A percentile compares a stretch with the other conserved stretches of the same genome.
phyloP scores from a whole-genome alignment of 2,797 vertebrate genomes.

The Alfaro cultratus region DNA sequence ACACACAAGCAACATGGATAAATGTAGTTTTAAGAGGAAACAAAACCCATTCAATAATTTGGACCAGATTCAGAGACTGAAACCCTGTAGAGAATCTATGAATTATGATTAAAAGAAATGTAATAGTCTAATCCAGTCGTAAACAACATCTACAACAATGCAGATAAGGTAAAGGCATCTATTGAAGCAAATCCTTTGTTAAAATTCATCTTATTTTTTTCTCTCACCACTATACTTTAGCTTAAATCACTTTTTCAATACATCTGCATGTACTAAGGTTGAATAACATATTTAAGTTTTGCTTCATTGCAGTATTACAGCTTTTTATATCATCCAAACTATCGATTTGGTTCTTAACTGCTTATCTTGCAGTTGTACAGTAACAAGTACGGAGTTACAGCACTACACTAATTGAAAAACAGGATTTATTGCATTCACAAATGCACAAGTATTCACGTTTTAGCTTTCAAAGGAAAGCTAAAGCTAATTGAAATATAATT shows the following conservation, averaged over 20 bases:
- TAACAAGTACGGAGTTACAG: constrained; percentile 61
- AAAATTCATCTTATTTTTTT: constrained; percentile 2
- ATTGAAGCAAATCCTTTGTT: not conserved
- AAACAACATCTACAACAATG: not conserved
- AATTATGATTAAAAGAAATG: not conserved
- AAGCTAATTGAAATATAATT: constrained; percentile 82
- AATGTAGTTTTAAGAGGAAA: not conserved
- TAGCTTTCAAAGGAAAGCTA: constrained; percentile 66
- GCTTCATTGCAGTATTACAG: constrained; percentile 18
- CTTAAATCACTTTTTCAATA: constrained; percentile 24
- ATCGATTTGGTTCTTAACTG: constrained; percentile 54
- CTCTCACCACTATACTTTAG: constrained; percentile 27
- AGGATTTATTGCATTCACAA: constrained; percentile 67
- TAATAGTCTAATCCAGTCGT: not conserved
- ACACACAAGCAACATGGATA: not conserved
- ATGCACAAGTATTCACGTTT: constrained; percentile 64
- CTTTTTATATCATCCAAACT: constrained; percentile 38
- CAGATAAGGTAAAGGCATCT: not conserved
- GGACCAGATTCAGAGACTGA: too few relatives aligned
- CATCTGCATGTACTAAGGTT: not conserved
- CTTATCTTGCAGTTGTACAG: constrained; percentile 54
- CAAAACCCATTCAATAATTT: too few relatives aligned
- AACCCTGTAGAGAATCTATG: not conserved
- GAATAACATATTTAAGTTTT: not conserved
- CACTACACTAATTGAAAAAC: constrained; percentile 71